Evolutionary conservation across 2,888 invertebrate species (phyloP).

Genomic region (Erpobdella octoculata): DNA sequence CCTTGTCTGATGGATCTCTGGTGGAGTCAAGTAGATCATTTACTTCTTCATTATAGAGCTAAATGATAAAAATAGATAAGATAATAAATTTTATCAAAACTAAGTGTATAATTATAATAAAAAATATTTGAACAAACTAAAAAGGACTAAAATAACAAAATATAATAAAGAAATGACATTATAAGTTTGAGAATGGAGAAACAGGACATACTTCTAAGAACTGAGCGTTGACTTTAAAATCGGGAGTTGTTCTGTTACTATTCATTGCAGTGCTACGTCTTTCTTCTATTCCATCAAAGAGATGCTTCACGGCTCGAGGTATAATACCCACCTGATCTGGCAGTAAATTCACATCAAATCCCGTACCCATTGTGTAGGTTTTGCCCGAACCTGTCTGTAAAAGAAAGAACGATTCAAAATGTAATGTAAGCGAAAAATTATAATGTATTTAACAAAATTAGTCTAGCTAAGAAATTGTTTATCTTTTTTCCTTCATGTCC

Average conservation of each 20-base stretch:
- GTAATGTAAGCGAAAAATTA: neutral
- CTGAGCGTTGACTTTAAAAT: constrained; percentile 73
- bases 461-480: too few species aligned
- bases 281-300: constrained; percentile 65
- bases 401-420: neutral
- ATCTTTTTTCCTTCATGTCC: too few species aligned
- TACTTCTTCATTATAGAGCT: constrained; percentile 94
- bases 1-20: constrained; percentile 46
- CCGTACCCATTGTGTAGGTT: constrained; percentile 97
- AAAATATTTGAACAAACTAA: neutral
- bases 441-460: neutral
- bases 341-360: constrained; percentile 69
- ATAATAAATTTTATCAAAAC: neutral
- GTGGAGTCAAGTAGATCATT: constrained; percentile 81
- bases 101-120: neutral
- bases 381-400: constrained; percentile 90
- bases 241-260: constrained; percentile 65
- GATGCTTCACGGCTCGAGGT: constrained; percentile 83
- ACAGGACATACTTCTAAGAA: constrained; percentile 63
- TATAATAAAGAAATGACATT: neutral
- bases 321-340: constrained; percentile 73
- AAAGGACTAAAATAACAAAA: neutral
- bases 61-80: too few species aligned
- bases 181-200: neutral
- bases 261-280: constrained; percentile 57